A percentile compares a stretch with the other conserved stretches of the same genome.
Conservation (phyloP, 2,113 vertebrate genomes). For the Capreolus pygargus region DNA sequence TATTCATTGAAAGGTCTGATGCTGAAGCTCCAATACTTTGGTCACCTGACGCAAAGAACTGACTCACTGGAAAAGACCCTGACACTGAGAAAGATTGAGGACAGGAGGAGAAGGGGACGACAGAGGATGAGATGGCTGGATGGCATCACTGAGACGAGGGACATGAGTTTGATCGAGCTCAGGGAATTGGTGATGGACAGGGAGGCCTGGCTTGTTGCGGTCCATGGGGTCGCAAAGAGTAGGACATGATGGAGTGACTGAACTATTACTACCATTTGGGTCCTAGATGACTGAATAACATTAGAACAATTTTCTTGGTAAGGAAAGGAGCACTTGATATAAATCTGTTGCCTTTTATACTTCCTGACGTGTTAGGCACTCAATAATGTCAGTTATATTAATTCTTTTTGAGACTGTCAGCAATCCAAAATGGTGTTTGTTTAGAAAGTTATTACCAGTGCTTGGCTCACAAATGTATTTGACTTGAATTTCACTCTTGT, state of each 20-base stretch:
- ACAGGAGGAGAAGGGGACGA: not conserved
- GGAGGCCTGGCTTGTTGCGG: not conserved
- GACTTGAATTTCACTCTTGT: slow-evolving; percentile 15
- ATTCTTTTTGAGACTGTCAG: not conserved
- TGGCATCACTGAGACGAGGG: not conserved
- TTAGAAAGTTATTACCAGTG: not conserved
- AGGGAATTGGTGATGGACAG: not conserved
- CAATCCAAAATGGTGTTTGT: not conserved
- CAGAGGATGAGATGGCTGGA: not conserved
- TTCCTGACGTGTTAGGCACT: not conserved
- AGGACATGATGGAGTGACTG: not conserved
- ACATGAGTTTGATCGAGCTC: not conserved
- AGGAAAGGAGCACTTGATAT: not conserved
- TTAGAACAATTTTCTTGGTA: not conserved
- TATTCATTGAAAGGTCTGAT: not conserved
- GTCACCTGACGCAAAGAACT: not conserved
- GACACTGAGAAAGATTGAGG: not conserved
- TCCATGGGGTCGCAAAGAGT: not conserved
- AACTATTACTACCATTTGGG: not conserved
- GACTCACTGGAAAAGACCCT: not conserved
- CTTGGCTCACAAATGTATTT: slow-evolving; percentile 33
- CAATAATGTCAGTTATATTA: not conserved
- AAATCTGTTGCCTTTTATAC: not conserved
- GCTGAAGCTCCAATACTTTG: not conserved
- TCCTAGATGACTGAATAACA: not conserved